These are phyloP conservation scores for Timema cristinae DNA, from an alignment of 2,888 invertebrate species.

Conservation along the genomic window DNA sequence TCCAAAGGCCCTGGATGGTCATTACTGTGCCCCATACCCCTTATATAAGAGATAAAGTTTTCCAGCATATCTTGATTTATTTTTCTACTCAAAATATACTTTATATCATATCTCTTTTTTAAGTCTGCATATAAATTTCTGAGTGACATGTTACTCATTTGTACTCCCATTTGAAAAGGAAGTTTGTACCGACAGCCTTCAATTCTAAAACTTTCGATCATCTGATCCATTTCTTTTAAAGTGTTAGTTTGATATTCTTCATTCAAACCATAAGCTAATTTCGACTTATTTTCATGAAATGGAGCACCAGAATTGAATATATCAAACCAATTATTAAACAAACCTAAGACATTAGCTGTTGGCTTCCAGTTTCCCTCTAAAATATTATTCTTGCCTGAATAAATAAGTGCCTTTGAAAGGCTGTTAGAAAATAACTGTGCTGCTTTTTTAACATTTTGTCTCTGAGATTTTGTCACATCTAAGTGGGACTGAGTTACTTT, in stretches of 20 bases:
- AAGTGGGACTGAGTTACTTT: not conserved
- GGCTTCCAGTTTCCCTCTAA: not conserved
- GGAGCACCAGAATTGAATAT: not conserved
- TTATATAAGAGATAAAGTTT: not conserved
- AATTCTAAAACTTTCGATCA: not conserved
- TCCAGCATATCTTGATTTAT: not conserved
- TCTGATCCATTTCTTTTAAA: not conserved
- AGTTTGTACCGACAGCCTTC: not conserved
- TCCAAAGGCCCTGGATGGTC: not conserved
- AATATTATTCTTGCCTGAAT: not conserved
- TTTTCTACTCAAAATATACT: not conserved
- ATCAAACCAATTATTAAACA: slow-evolving; percentile 2
- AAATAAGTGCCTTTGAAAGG: slow-evolving; percentile 2
- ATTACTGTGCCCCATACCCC: not conserved
- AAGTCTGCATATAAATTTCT: not conserved
- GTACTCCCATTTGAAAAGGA: not conserved
- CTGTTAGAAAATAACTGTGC: slow-evolving; percentile 5
- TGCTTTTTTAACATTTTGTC: not conserved
- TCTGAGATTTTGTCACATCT: not conserved
- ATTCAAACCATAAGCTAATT: not conserved
- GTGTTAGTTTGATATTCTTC: not conserved
- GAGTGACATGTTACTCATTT: slow-evolving; percentile 1
- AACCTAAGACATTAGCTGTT: not conserved
- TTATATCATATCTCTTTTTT: not conserved
- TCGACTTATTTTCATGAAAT: slow-evolving; percentile 1